Conservation (phyloP, 2,888 invertebrate genomes). For the Phengaris arion region DNA sequence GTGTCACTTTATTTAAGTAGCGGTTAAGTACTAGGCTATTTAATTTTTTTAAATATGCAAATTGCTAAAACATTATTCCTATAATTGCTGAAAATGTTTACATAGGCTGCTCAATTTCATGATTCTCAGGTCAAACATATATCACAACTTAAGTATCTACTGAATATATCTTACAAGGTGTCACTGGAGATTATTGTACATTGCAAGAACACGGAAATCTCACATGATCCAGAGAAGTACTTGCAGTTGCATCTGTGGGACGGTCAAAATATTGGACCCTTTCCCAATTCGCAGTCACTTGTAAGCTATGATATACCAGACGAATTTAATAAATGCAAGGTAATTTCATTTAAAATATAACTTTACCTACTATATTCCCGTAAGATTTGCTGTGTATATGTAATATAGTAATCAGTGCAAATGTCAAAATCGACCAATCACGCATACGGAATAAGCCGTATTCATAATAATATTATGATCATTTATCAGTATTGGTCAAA, state of each 20-base stretch:
- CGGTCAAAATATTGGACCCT: background rate
- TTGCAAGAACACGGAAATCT: conserved; percentile 20
- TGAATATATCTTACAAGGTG: background rate
- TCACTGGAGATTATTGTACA: background rate
- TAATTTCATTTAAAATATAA: background rate
- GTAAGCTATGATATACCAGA: background rate
- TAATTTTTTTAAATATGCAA: no score
- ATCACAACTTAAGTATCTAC: conserved; percentile 8
- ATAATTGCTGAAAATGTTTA: no score
- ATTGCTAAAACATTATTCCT: no score
- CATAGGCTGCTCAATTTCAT: background rate
- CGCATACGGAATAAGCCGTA: no score
- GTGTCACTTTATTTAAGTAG: no score
- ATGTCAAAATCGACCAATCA: no score
- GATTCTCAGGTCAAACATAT: background rate
- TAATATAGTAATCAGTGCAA: no score
- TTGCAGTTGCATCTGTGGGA: conserved; percentile 8
- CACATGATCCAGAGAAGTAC: background rate
- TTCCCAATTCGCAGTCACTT: background rate
- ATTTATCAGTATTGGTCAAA: no score
- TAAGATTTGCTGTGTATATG: no score
- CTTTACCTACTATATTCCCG: no score
- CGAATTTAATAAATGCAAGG: background rate
- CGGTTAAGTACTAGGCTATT: no score
- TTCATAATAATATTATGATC: no score